These are phyloP conservation scores for Anoplolepis gracilipes DNA, from an alignment of 1,140 invertebrate species.

Conservation along the genomic window DNA sequence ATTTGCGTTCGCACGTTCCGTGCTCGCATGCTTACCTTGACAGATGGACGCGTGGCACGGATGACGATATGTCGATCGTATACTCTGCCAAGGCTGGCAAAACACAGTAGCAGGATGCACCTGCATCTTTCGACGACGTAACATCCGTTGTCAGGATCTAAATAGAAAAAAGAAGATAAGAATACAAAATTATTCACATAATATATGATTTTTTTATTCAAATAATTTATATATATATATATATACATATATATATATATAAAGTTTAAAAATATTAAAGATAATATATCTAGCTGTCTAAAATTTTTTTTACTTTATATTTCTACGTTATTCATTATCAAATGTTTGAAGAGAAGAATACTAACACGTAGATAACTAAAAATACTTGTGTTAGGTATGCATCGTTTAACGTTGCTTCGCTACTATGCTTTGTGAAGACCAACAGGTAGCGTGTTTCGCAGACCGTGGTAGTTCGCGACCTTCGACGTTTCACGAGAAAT, in stretches of 20 bases:
- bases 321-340: neutral
- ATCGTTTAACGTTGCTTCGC: neutral
- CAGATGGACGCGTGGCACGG: conserved; percentile 61
- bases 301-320: neutral
- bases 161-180: neutral
- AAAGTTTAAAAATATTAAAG: neutral
- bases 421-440: conserved; percentile 2
- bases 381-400: neutral
- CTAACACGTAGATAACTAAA: neutral
- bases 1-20: conserved; percentile 69
- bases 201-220: neutral
- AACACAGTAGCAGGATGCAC: neutral
- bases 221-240: neutral
- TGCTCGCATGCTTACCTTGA: conserved; percentile 54
- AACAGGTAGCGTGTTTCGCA: conserved; percentile 49
- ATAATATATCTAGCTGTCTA: neutral
- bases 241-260: neutral
- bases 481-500: conserved; percentile 55
- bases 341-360: neutral
- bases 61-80: conserved; percentile 41
- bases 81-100: neutral
- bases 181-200: too few species aligned
- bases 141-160: neutral
- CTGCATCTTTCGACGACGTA: neutral
- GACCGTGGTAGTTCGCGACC: conserved; percentile 35